Base-by-base conservation (phyloP, 1,140 invertebrate species). In the Philopotamus ludificatus region DNA sequence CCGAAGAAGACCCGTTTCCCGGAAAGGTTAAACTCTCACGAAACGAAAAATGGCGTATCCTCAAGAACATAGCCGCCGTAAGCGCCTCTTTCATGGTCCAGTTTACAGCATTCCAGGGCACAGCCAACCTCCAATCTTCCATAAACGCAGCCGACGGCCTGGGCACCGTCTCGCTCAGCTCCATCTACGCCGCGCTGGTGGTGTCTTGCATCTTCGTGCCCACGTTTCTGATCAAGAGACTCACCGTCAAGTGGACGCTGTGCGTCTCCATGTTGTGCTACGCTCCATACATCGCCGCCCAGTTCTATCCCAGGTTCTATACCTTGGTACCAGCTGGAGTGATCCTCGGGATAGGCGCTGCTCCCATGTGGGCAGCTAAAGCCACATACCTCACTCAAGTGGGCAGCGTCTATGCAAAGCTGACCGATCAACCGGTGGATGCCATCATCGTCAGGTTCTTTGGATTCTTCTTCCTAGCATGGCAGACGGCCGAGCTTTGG, bases 391-490 rank as follows among this genome's bases (percentile, higher is more conserved):
- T 99, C 3, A 98, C 95, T 0, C 92, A 97, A 77, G 89, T 90
- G 3, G 94, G 92, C 16, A 90, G 91, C 42, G 89, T 95, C 66
- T 93, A 93, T 79, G 91, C 91, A 2, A 92, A 93, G 73, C 80
- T 94, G 41, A 92, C 90, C 10, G 92, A 93, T 66, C 90, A 95
- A 72, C 84, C 89, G 0, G 87, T 91, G 3, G 93, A 97, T 75
- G 91, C 89, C 3, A 92, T 97, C 67, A 92, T 98, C 57, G 93
- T 95, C 39, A 79, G 93, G 70, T 98, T 98, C 84, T 99, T 98
- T 78, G 96, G 96, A 20, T 93, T 97, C 83, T 99, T 99, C 86
- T 98, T 98, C 82, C 87, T 98, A 66, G 88, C 95, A 61, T 98
- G 96, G 87, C 96, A 99, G 74, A 92, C 92, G 0, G 92, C 95